Conservation (phyloP, 1,140 invertebrate genomes). For the Philopotamus ludificatus region DNA sequence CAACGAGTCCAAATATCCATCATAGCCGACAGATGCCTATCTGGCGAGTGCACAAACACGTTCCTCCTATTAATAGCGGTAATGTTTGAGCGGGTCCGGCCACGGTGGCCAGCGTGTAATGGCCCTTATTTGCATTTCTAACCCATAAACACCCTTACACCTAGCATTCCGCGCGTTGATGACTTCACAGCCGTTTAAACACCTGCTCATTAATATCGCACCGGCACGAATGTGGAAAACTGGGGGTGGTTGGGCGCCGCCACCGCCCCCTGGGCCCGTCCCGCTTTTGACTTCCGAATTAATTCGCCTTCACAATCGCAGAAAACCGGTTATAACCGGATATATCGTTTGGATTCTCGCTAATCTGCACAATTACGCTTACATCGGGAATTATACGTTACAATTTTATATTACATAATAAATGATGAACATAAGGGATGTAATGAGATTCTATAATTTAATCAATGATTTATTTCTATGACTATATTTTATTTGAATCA, state of each 20-base stretch:
- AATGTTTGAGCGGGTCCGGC: conserved; percentile 8
- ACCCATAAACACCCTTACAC: conserved; percentile 39
- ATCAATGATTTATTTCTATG: too few relatives aligned
- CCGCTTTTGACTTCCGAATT: neutral
- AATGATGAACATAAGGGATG: too few relatives aligned
- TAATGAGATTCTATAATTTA: too few relatives aligned
- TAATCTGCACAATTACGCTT: too few relatives aligned
- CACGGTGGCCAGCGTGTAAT: conserved; percentile 28
- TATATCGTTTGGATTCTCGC: too few relatives aligned
- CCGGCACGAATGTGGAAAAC: conserved; percentile 23
- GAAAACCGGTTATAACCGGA: too few relatives aligned
- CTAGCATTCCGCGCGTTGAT: conserved; percentile 34
- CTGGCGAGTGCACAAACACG: too few relatives aligned
- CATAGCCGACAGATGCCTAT: too few relatives aligned
- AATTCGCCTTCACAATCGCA: neutral
- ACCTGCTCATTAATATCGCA: conserved; percentile 35
- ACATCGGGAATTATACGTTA: too few relatives aligned
- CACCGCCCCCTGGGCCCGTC: neutral
- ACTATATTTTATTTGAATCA: too few relatives aligned
- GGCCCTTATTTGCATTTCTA: conserved; percentile 40
- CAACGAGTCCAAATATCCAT: too few relatives aligned
- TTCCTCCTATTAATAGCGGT: conserved; percentile 23
- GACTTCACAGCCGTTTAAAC: conserved; percentile 36
- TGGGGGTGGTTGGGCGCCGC: neutral
- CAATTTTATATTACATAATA: too few relatives aligned